These are phyloP conservation scores for Beroe ovata DNA, from an alignment of 37 sponge, comb jelly and placozoan genomes.

Conservation along the genomic window DNA sequence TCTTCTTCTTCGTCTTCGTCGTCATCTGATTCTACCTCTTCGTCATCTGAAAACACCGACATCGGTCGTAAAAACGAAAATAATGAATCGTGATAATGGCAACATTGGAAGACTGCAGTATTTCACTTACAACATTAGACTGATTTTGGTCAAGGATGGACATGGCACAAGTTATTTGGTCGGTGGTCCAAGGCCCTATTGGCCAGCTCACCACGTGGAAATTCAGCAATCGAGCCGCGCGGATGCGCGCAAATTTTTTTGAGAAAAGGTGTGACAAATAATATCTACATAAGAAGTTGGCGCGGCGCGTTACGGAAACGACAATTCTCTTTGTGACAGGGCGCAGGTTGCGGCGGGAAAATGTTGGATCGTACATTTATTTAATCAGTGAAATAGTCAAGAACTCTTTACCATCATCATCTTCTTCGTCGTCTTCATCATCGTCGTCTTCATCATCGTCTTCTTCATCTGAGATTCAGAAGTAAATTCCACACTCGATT, in stretches of 20 bases:
- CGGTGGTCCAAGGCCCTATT: no score
- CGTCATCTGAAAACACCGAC: conserved; percentile 15
- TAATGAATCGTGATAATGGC: no score
- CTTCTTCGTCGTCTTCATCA: conserved; percentile 54
- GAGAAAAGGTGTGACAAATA: neutral
- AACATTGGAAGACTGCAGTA: no score
- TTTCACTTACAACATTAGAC: no score
- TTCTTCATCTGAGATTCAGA: conserved; percentile 53
- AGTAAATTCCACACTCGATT: no score
- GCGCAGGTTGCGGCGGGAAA: neutral
- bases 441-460: conserved; percentile 59
- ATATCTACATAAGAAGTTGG: neutral
- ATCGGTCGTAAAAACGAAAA: neutral
- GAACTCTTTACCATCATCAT: neutral
- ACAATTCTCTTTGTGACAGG: neutral
- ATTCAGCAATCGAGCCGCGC: neutral
- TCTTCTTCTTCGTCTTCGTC: conserved; percentile 35
- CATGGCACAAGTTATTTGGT: no score
- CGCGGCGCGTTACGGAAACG: conserved; percentile 20
- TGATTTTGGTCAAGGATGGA: no score
- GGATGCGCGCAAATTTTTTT: neutral
- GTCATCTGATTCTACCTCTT: neutral
- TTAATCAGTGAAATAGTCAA: no score
- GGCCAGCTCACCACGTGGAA: neutral
- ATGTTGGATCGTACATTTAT: no score